A percentile compares a stretch with the other conserved stretches of the same genome.
Evolutionary conservation across 2,888 invertebrate species (phyloP).

Genomic region (Tholera decimalis): DNA sequence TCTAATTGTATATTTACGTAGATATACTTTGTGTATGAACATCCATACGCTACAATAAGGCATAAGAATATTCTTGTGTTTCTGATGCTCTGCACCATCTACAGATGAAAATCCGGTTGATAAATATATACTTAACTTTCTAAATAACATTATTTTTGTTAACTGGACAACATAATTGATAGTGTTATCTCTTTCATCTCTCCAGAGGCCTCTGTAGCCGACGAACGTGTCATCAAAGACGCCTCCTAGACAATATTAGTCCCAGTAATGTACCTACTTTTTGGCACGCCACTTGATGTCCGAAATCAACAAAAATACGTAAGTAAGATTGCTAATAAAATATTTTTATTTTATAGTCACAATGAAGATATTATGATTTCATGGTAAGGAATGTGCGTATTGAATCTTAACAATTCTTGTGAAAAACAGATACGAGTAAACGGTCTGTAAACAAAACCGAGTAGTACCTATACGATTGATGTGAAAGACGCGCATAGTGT

Average conservation of each 20-base stretch:
- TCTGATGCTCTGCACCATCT: background rate
- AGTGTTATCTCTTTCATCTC: background rate
- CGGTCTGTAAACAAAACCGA: conserved; percentile 37
- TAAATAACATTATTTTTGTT: too few relatives aligned
- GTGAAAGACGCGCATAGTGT: conserved; percentile 10
- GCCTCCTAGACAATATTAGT: background rate
- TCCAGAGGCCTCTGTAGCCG: background rate
- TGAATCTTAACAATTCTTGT: conserved; percentile 17
- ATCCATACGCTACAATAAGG: too few relatives aligned
- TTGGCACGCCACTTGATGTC: background rate
- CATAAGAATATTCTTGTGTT: background rate
- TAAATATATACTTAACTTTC: too few relatives aligned
- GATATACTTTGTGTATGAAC: too few relatives aligned
- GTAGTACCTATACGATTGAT: conserved; percentile 13
- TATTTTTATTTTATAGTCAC: background rate
- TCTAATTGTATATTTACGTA: too few relatives aligned
- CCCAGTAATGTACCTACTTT: too few relatives aligned
- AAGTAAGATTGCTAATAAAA: background rate
- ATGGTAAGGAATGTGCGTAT: conserved; percentile 21
- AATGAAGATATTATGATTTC: background rate
- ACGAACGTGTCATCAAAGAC: background rate
- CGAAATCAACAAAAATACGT: background rate
- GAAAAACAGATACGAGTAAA: conserved; percentile 29
- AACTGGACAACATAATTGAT: too few relatives aligned
- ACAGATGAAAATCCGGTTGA: too few relatives aligned